A percentile compares a stretch with the other conserved stretches of the same genome.
These are phyloP conservation scores for Brachirus orientalis DNA, from an alignment of 2,113 vertebrate species.

Conservation along the genomic window DNA sequence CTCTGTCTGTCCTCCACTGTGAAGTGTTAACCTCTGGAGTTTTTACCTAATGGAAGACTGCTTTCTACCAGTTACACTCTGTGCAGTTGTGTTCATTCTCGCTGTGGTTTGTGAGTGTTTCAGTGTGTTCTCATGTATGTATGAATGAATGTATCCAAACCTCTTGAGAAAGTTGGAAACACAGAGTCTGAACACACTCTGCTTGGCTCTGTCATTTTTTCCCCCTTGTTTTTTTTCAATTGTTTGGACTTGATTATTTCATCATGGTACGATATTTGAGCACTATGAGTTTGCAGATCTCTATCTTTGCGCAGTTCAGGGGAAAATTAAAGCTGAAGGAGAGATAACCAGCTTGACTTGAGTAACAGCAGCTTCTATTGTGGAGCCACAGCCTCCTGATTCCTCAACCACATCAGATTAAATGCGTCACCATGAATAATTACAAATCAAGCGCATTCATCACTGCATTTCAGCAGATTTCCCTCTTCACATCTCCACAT, in stretches of 20 bases:
- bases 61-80: conserved; percentile 15
- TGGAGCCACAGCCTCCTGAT: conserved; percentile 18
- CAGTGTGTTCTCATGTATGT: background rate
- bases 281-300: background rate
- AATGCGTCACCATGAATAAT: conserved; percentile 67
- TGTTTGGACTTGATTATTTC: conserved; percentile 1
- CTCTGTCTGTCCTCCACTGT: conserved; percentile 46
- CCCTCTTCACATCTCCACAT: conserved; percentile 29
- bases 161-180: no score
- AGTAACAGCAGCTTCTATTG: conserved; percentile 7
- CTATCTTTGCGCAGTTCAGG: conserved; percentile 13
- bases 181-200: background rate
- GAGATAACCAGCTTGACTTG: background rate
- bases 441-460: conserved; percentile 55
- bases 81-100: conserved; percentile 25
- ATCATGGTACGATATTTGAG: background rate
- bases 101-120: conserved; percentile 24
- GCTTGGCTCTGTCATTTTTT: background rate
- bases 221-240: background rate
- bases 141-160: no score
- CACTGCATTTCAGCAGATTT: conserved; percentile 43
- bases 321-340: conserved; percentile 17
- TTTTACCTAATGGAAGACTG: conserved; percentile 47
- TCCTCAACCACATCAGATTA: conserved; percentile 55
- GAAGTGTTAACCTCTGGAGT: conserved; percentile 43